Evolutionary conservation across 2,888 invertebrate genomes (phyloP).

Genomic region (Spilarctia lutea): DNA sequence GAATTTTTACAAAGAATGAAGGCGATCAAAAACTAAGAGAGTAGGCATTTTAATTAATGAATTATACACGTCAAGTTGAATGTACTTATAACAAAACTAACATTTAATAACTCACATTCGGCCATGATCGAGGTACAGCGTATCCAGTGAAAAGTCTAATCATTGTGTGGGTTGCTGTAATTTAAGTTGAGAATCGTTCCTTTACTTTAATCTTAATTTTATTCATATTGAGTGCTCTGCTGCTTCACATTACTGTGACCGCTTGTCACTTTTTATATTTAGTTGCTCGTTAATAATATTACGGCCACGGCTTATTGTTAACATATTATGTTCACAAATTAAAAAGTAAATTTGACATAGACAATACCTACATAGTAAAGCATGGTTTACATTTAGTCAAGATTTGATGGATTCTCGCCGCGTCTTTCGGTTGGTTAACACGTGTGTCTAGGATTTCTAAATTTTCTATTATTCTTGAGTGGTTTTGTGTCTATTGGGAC

Average conservation of each 20-base stretch:
- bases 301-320: conserved; percentile 64
- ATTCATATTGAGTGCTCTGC: conserved; percentile 76
- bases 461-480: too few species aligned
- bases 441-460: too few species aligned
- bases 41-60: conserved; percentile 77
- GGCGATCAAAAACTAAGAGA: conserved; percentile 78
- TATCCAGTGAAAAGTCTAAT: conserved; percentile 81
- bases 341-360: not conserved
- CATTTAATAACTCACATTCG: conserved; percentile 81
- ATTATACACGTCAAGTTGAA: conserved; percentile 82
- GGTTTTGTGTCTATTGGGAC: too few species aligned
- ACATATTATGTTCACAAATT: conserved; percentile 66
- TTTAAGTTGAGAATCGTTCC: conserved; percentile 79
- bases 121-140: conserved; percentile 71
- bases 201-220: conserved; percentile 84
- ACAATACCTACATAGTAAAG: not conserved
- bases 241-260: conserved; percentile 84
- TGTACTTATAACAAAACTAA: conserved; percentile 84
- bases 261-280: conserved; percentile 81
- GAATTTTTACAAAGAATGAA: conserved; percentile 82
- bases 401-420: not conserved
- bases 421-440: too few species aligned
- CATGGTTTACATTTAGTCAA: not conserved
- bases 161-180: conserved; percentile 83
- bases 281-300: conserved; percentile 68